Evolutionary conservation across 2,797 vertebrate genomes (phyloP), one percentile per base, ranked within the genome.

Genomic region (Xiphophorus birchmanni): DNA sequence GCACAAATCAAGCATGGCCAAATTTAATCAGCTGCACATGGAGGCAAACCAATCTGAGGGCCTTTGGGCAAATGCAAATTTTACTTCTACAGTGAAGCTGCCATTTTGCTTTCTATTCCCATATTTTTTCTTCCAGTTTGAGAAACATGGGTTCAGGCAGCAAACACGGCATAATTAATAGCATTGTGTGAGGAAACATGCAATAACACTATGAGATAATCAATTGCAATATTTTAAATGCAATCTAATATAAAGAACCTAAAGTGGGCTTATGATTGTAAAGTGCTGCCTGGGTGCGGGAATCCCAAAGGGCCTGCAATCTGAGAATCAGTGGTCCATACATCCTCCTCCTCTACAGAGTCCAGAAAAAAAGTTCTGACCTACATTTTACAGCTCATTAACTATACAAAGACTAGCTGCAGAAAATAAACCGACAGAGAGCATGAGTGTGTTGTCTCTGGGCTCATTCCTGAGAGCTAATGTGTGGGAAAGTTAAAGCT

Each of bases 311-410:
- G 89, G 67, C 75, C 42, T 67, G 44, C 47, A 35, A 80, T 82
- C 56, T 65, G 78, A 80, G 77, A 80, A 50, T 79, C 87, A 79
- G 67, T 42, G 35, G 79, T 84, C 86, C 89, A 83, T 89, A 87
- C 47, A 76, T 90, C 79, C 74, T 88, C 78, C 76, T 78, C 76
- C 65, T 60, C 77, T 35, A 76, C 80, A 63, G 75, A 86, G 78
- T 23, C 54, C 76, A 86, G 60, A 79, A 82, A 81, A 83, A 87
- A 76, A 71, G 78, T 78, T 80, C 86, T 92, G 94, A 89, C 93
- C 92, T 93, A 93, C 87, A 94, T 93, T 91, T 93, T 85, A 91
- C 92, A 92, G 86, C 87, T 93, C 85, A 94, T 95, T 94, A 93
- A 84, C 83, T 82, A 84, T 82, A 88, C 15, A 73, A 91, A 88